Evolutionary conservation across 2,113 vertebrate species (phyloP), one percentile per base, ranked within the genome.

Genomic region (Tonatia bakeri): DNA sequence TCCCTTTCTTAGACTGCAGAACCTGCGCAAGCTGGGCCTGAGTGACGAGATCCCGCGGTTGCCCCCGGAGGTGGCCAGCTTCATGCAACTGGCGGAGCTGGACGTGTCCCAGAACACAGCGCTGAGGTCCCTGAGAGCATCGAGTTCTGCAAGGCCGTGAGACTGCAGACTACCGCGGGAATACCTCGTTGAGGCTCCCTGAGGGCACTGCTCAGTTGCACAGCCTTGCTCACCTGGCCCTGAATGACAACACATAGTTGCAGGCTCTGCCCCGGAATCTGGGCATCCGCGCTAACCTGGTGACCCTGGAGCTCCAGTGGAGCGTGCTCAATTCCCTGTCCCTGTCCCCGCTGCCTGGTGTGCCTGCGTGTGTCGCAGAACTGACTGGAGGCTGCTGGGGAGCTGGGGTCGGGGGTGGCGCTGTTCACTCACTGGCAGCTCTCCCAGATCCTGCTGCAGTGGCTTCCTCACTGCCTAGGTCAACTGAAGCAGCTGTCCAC

Each of bases 71-170:
- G 99, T 99, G 94, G 99, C 99, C 93, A 99, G 99, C 98, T 99
- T 99, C 98, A 99, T 99, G 99, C 99, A 99, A 89, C 99, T 99
- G 98, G 99, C 99, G 98, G 99, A 99, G 94, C 98, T 99, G 97
- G 99, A 99, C 97, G 99, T 99, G 96, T 99, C 99, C 97, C 99
- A 99, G 95, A 99, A 99, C 0, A 99, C 98, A 99, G 99, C 97
- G 98, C 99, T 59, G 99, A 99, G 98, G 99, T 99, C 95, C 99
- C 99, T 0, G 99, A 99, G 97, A 99, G 99, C 98, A 99, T 99
- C 98, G 99, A 99, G 92, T 99, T 99, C 97, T 99, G 99, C 98
- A 99, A 99, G 94, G 99, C 99, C 33, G 92, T 99, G 98, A 99
- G 98, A 99, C 99, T 0, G 99, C 99, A 2, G 99, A 99, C 98